Evolutionary conservation across 2,113 vertebrate genomes (phyloP).

Genomic region (Pseudois nayaur): DNA sequence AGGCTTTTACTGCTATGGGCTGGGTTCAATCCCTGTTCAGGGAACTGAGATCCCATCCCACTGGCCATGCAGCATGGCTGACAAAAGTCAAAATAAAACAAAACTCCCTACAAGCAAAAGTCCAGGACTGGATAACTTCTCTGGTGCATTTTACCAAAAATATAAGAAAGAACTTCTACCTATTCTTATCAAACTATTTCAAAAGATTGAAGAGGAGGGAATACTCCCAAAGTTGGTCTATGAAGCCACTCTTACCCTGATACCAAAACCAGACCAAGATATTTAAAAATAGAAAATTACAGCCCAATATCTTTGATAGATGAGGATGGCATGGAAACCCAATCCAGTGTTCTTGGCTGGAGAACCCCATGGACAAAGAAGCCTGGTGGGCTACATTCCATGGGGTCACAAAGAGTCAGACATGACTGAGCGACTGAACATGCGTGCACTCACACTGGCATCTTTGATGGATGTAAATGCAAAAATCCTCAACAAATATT

Average conservation of each 20-base stretch:
- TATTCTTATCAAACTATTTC: background rate
- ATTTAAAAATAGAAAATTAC: background rate
- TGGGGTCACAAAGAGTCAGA: background rate
- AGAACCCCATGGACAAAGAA: background rate
- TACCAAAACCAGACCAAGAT: background rate
- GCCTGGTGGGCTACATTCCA: background rate
- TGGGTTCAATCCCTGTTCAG: background rate
- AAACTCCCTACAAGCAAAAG: background rate
- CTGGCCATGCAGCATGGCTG: background rate
- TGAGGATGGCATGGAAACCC: background rate
- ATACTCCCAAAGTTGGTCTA: background rate
- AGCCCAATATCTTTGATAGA: background rate
- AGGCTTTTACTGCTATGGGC: background rate
- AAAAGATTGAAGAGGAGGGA: background rate
- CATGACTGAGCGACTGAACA: background rate
- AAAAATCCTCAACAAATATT: background rate
- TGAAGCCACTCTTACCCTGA: background rate
- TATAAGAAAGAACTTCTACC: background rate
- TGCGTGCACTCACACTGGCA: accelerated
- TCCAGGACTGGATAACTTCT: background rate
- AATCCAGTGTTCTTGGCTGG: background rate
- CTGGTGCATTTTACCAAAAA: background rate
- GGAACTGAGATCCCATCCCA: background rate
- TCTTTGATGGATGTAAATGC: background rate
- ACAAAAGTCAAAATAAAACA: background rate